phyloP scores from a whole-genome alignment of 2,113 vertebrate genomes.

The Platanista minor region DNA sequence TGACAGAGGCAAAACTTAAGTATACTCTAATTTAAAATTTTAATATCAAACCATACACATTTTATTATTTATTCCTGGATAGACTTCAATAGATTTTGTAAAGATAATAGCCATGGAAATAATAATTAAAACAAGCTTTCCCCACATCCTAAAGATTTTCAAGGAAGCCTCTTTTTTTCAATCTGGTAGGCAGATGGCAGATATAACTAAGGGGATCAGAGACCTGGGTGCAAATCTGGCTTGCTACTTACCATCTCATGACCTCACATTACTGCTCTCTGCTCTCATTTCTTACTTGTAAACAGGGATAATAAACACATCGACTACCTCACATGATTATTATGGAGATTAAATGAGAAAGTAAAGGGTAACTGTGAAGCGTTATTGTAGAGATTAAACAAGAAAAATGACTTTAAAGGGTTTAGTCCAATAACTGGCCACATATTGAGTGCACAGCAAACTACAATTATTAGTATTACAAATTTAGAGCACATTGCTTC shows the following conservation, averaged over 20 bases:
- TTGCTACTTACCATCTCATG: background rate
- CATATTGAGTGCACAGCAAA: background rate
- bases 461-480: background rate
- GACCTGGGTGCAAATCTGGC: background rate
- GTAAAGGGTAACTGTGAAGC: background rate
- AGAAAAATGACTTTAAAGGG: background rate
- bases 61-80: background rate
- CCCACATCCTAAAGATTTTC: background rate
- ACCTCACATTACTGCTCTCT: background rate
- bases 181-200: background rate
- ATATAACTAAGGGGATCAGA: background rate
- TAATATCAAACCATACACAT: background rate
- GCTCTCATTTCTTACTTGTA: background rate
- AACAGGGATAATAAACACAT: background rate
- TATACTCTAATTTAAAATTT: background rate
- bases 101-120: background rate
- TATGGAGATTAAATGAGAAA: background rate
- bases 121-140: background rate
- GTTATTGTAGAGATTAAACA: background rate
- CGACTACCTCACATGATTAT: background rate
- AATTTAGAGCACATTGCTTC: background rate
- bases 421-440: background rate
- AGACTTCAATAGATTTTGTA: background rate
- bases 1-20: background rate
- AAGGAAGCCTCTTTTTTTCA: background rate